phyloP scores from a whole-genome alignment of 2,888 invertebrate species.

The Nowickia ferox region DNA sequence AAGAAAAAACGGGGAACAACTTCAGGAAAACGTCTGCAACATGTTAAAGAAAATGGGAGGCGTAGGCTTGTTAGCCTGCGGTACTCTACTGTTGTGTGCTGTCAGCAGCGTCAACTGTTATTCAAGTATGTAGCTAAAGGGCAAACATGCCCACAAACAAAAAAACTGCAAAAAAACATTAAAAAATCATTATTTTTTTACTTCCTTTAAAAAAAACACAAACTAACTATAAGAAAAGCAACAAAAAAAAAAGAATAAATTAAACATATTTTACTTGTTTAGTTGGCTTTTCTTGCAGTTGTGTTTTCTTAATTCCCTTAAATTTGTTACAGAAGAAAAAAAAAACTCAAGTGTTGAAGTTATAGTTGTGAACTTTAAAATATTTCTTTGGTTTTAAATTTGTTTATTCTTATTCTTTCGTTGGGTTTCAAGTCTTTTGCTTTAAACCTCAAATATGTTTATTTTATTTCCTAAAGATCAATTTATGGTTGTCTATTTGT shows the following conservation, averaged over 20 bases:
- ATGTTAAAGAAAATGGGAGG: conserved; percentile 75
- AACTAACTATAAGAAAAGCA: conserved; percentile 43
- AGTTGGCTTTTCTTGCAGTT: conserved; percentile 26
- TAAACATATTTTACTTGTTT: conserved; percentile 27
- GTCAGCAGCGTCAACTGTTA: conserved; percentile 80
- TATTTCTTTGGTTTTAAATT: background rate
- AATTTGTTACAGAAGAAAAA: conserved; percentile 28
- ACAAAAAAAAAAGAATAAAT: conserved; percentile 5
- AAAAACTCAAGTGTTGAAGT: conserved; percentile 34
- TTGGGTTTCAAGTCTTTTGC: background rate
- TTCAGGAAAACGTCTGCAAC: conserved; percentile 46
- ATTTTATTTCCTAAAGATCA: conserved; percentile 1
- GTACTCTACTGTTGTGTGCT: conserved; percentile 76
- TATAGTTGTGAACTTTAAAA: conserved; percentile 26
- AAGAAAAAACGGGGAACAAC: conserved; percentile 39
- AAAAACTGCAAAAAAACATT: conserved; percentile 43
- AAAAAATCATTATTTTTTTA: conserved; percentile 53
- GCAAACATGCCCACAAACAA: conserved; percentile 59
- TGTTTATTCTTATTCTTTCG: conserved; percentile 2
- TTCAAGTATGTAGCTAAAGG: conserved; percentile 80
- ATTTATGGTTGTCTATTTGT: conserved; percentile 15
- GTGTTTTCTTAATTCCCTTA: conserved; percentile 38
- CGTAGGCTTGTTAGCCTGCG: conserved; percentile 72
- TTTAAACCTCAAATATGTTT: background rate
- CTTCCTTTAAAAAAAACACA: conserved; percentile 12